These are phyloP conservation scores for Ptyas mucosa DNA, from an alignment of 2,113 vertebrate species.

Conservation along the genomic window DNA sequence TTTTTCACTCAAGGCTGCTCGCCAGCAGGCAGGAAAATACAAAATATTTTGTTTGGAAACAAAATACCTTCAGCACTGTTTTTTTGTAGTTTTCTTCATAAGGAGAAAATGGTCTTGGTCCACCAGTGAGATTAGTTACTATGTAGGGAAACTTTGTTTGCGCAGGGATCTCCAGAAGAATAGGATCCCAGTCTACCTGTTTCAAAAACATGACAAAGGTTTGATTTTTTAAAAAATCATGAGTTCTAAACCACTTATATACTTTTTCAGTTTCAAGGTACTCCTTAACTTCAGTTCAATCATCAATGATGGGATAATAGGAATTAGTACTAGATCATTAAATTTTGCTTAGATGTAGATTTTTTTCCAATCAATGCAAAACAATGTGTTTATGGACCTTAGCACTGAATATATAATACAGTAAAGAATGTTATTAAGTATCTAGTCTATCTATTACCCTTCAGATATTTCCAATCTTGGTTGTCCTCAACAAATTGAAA, in stretches of 20 bases:
- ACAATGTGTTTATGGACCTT: not conserved
- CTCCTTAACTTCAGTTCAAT: not conserved
- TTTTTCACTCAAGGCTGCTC: not conserved
- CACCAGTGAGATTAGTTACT: constrained; percentile 82
- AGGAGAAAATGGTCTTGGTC: constrained; percentile 75
- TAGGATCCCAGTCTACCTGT: constrained; percentile 82
- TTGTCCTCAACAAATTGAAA: not conserved
- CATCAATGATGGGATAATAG: not conserved
- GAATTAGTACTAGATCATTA: not conserved
- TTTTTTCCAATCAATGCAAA: not conserved
- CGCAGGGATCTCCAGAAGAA: constrained; percentile 77
- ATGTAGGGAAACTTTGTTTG: constrained; percentile 79
- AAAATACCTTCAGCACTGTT: constrained; percentile 64
- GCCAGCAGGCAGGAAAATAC: not conserved
- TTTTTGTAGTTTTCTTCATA: constrained; percentile 75
- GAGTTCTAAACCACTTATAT: not conserved
- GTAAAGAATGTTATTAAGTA: not conserved
- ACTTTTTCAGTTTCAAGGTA: not conserved
- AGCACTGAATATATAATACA: not conserved
- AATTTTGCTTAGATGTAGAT: too few relatives aligned
- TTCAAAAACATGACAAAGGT: not conserved
- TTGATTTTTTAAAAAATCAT: not conserved
- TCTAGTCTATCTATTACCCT: not conserved
- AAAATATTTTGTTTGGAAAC: not conserved
- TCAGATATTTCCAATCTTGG: not conserved